phyloP scores from a whole-genome alignment of 2,888 invertebrate species.

The Gortyna flavago region DNA sequence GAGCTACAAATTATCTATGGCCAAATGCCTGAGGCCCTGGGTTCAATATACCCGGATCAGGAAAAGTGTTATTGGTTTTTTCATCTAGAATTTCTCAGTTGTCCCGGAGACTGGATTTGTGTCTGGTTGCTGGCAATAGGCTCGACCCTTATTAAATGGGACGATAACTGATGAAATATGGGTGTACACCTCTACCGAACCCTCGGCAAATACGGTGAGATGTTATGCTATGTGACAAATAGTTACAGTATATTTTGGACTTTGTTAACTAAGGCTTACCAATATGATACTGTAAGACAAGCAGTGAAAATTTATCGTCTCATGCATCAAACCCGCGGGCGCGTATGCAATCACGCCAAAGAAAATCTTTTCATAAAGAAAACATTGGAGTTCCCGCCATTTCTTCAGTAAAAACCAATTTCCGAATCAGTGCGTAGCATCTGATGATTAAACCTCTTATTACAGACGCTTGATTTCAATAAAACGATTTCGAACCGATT shows the following conservation, averaged over 20 bases:
- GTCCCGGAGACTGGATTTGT: neutral
- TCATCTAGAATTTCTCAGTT: neutral
- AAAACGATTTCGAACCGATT: conserved; percentile 24
- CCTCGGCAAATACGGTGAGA: neutral
- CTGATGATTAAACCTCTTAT: conserved; percentile 42
- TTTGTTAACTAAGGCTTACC: neutral
- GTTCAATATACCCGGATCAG: neutral
- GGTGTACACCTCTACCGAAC: neutral
- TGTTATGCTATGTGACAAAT: neutral
- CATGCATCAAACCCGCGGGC: neutral
- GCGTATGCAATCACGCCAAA: conserved; percentile 3
- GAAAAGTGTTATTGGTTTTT: neutral
- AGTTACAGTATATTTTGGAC: neutral
- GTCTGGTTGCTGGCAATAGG: neutral
- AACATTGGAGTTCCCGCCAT: conserved; percentile 3
- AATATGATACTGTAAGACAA: neutral
- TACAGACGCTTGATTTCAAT: conserved; percentile 28
- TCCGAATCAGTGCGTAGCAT: conserved; percentile 42
- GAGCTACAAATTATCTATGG: no score
- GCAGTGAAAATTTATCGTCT: neutral
- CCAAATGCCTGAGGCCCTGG: no score
- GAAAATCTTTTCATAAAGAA: conserved; percentile 28
- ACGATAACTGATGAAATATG: neutral
- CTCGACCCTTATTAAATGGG: neutral
- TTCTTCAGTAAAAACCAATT: conserved; percentile 34